phyloP scores from a whole-genome alignment of 2,113 vertebrate species.

The Thermophis baileyi region DNA sequence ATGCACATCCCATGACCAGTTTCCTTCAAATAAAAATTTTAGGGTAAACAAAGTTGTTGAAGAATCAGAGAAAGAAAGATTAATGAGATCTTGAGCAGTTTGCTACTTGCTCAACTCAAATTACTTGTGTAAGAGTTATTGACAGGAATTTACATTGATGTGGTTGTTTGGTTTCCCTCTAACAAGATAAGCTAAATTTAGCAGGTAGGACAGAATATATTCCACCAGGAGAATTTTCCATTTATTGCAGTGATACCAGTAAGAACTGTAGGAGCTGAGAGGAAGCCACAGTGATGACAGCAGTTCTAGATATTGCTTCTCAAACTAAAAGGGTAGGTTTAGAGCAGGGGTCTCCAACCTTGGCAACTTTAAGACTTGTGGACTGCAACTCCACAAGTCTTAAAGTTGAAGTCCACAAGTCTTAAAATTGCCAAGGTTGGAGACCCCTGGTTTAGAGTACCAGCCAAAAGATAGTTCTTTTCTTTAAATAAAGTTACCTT shows the following conservation, averaged over 20 bases:
- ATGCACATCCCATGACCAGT: background rate
- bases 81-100: background rate
- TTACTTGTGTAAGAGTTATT: background rate
- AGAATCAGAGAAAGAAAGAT: background rate
- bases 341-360: background rate
- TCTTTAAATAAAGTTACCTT: background rate
- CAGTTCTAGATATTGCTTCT: background rate
- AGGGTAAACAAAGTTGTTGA: background rate
- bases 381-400: too few relatives aligned
- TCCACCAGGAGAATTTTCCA: slow-evolving; percentile 43
- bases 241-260: slow-evolving; percentile 27
- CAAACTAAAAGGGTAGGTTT: background rate
- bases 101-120: background rate
- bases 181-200: slow-evolving; percentile 59
- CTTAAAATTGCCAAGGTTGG: too few relatives aligned
- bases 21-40: background rate
- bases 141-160: slow-evolving; percentile 8
- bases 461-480: background rate
- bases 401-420: too few relatives aligned
- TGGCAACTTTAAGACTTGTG: too few relatives aligned
- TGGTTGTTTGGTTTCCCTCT: slow-evolving; percentile 36
- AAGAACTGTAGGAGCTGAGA: background rate
- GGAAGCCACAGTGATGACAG: background rate
- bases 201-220: slow-evolving; percentile 33
- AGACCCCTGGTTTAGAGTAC: background rate